A percentile compares a stretch with the other conserved stretches of the same genome.
These are phyloP conservation scores for Oeneis ivallda DNA, from an alignment of 2,888 invertebrate genomes.

Conservation along the genomic window DNA sequence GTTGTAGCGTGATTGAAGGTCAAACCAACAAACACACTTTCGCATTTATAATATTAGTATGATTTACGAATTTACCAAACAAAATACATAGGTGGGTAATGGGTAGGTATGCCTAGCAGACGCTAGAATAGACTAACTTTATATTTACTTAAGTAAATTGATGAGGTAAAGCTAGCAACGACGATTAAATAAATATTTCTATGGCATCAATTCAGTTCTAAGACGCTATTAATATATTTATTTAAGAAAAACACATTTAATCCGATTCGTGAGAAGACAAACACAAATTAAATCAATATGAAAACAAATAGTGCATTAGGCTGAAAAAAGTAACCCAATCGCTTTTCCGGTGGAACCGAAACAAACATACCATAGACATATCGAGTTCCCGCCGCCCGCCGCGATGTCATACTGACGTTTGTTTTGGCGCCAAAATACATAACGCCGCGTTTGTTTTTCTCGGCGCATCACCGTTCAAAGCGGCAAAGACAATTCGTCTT, in stretches of 20 bases:
- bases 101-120: slow-evolving; percentile 16
- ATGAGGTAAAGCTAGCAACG: not conserved
- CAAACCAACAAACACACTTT: too few species aligned
- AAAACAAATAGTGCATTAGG: slow-evolving; percentile 52
- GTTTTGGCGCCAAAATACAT: slow-evolving; percentile 82
- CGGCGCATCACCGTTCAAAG: slow-evolving; percentile 68
- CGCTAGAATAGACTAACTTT: slow-evolving; percentile 23
- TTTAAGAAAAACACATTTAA: slow-evolving; percentile 25
- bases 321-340: slow-evolving; percentile 69
- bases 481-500: slow-evolving; percentile 54
- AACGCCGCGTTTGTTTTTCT: slow-evolving; percentile 80
- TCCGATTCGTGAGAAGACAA: slow-evolving; percentile 38
- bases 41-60: too few species aligned
- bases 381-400: slow-evolving; percentile 79
- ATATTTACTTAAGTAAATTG: slow-evolving; percentile 25
- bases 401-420: slow-evolving; percentile 80
- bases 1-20: too few species aligned
- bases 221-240: slow-evolving; percentile 4
- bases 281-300: slow-evolving; percentile 41
- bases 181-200: too few species aligned
- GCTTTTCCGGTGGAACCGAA: slow-evolving; percentile 76
- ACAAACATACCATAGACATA: slow-evolving; percentile 74
- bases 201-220: not conserved
- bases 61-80: not conserved
- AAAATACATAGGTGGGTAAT: slow-evolving; percentile 3